Evolutionary conservation across 2,888 invertebrate species (phyloP).

Genomic region (Drosophila picticornis): DNA sequence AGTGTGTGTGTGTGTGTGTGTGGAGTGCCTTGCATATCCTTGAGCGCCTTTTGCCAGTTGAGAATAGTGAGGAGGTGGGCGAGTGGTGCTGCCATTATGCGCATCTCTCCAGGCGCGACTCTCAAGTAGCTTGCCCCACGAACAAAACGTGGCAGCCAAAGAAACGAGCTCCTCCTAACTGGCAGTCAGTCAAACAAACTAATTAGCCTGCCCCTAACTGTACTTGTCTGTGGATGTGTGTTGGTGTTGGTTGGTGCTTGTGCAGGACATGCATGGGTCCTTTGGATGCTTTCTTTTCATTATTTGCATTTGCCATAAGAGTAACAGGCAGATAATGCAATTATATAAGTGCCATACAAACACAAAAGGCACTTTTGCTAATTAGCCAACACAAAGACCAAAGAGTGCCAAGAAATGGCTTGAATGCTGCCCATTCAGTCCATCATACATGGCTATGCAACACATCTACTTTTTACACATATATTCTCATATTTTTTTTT

Average conservation of each 20-base stretch:
- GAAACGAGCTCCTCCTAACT: slow-evolving; percentile 54
- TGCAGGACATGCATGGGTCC: slow-evolving; percentile 46
- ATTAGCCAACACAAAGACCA: slow-evolving; percentile 66
- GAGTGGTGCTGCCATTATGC: slow-evolving; percentile 62
- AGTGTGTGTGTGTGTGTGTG: slow-evolving; percentile 23
- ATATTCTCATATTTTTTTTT: neutral
- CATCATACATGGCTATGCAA: neutral
- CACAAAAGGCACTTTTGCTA: slow-evolving; percentile 74
- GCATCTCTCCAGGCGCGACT: slow-evolving; percentile 63
- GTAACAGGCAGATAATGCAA: slow-evolving; percentile 74
- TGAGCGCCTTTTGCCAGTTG: slow-evolving; percentile 76
- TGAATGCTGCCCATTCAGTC: slow-evolving; percentile 9
- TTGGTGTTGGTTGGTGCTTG: slow-evolving; percentile 2
- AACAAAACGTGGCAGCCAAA: slow-evolving; percentile 51
- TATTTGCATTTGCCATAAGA: slow-evolving; percentile 74
- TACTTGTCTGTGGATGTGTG: slow-evolving; percentile 13
- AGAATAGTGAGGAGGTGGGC: slow-evolving; percentile 1
- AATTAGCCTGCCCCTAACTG: slow-evolving; percentile 64
- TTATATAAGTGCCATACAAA: slow-evolving; percentile 69
- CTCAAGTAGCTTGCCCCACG: slow-evolving; percentile 64
- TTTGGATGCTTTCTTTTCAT: slow-evolving; percentile 69
- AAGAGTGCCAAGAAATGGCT: slow-evolving; percentile 55
- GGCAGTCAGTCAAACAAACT: slow-evolving; percentile 69
- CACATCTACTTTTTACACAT: neutral
- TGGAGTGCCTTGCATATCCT: slow-evolving; percentile 65